Evolutionary conservation across 2,888 invertebrate species (phyloP), one percentile per base, ranked within the genome.

Genomic region (Selenia dentaria): DNA sequence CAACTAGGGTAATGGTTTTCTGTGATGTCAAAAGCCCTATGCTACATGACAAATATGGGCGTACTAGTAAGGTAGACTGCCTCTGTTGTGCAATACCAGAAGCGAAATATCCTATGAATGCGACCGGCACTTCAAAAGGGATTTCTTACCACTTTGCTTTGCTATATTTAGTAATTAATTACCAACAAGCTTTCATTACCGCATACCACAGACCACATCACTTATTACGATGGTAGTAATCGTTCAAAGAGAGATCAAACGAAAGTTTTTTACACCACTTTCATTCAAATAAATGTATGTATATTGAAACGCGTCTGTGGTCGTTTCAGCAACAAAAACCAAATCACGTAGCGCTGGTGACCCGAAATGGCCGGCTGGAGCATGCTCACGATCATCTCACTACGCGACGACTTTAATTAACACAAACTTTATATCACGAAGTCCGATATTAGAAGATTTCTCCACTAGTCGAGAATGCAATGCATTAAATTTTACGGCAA

Each of bases 341-440:
- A 58, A 70, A 76, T 72, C 86, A 86, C 83, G 83, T 81, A 73
- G 70, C 50, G 42, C 43, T 57, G 48, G 54, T 70, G 77, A 75
- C 77, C 78, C 67, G 55, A 72, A 78, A 73, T 58, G 59, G 58
- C 51, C 57, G 57, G 53, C 52, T 42, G 55, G 51, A 61, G 59
- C 62, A 65, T 63, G 60, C 62, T 55, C 62, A 53, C 64, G 54
- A 45, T 41, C 41, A 52, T 59, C 62, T 3, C 8, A 8, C 22
- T 66, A 6, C 9, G 10, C 57, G 64, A 64, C 59, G 66, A 67
- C 65, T 67, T 67, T 64, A 68, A 68, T 64, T 64, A 66, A 70
- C 25, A 39, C 38, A 26, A 42, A 18, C 26, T 64, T 58, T 64
- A 62, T 60, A 73, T 74, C 71, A 67, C 68, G 70, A 67, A 70